Evolutionary conservation across 2,888 invertebrate species (phyloP).

Genomic region (Pasiphila rectangulata): DNA sequence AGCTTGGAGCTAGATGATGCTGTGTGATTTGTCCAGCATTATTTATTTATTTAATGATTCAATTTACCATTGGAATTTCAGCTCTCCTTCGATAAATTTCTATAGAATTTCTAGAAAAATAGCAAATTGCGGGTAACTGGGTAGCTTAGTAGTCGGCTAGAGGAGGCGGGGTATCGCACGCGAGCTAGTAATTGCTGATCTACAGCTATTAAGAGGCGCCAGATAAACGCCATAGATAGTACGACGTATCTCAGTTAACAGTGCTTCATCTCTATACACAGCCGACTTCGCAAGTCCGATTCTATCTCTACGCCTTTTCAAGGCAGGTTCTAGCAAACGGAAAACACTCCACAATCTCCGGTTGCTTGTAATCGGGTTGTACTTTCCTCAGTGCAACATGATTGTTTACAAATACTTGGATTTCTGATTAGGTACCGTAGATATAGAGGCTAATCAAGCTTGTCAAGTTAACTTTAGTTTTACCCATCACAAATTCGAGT

Average conservation of each 20-base stretch:
- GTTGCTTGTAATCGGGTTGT: too few species aligned
- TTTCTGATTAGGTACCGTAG: too few species aligned
- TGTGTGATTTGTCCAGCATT: too few species aligned
- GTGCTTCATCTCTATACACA: background rate
- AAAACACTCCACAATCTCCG: too few species aligned
- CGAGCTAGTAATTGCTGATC: slow-evolving; percentile 75
- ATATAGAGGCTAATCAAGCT: too few species aligned
- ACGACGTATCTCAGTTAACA: slow-evolving; percentile 15
- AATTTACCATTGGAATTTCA: background rate
- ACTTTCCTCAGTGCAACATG: too few species aligned
- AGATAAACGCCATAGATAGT: slow-evolving; percentile 67
- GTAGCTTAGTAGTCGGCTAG: slow-evolving; percentile 50
- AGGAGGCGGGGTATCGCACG: slow-evolving; percentile 61
- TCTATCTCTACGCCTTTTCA: too few species aligned
- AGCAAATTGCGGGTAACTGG: slow-evolving; percentile 33
- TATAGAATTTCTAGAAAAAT: background rate
- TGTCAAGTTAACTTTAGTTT: background rate
- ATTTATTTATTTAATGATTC: too few species aligned
- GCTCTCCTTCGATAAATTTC: too few species aligned
- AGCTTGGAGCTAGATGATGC: too few species aligned
- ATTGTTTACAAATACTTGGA: too few species aligned
- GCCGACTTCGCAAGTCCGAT: background rate
- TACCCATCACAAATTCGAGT: background rate
- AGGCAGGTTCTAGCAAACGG: too few species aligned
- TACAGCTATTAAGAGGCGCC: slow-evolving; percentile 77